Evolutionary conservation across 2,888 invertebrate genomes (phyloP).

Genomic region (Leptinotarsa tumamoca): DNA sequence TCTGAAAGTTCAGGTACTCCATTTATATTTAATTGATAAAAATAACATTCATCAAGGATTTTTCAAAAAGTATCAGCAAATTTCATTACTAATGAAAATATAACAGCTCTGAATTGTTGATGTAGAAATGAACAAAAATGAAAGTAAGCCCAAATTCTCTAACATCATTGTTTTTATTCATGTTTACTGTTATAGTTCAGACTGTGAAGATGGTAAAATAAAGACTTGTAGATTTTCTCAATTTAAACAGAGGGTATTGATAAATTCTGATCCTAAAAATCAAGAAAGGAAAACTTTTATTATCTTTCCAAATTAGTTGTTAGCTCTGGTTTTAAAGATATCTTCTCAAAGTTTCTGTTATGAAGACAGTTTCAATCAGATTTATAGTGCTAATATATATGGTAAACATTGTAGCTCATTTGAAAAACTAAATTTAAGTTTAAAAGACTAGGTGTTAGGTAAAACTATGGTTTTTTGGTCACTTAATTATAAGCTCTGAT

Average conservation of each 20-base stretch:
- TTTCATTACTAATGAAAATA: not conserved
- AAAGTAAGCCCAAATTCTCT: slow-evolving; percentile 65
- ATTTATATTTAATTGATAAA: not conserved
- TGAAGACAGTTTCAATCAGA: not conserved
- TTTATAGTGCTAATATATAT: slow-evolving; percentile 32
- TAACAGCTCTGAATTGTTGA: slow-evolving; percentile 52
- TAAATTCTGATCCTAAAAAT: not conserved
- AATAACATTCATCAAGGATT: no score
- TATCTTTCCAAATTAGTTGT: slow-evolving; percentile 3
- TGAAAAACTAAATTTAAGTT: slow-evolving; percentile 38
- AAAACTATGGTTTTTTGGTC: not conserved
- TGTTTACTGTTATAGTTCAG: slow-evolving; percentile 25
- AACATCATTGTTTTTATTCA: slow-evolving; percentile 49
- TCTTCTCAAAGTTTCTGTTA: slow-evolving; percentile 25
- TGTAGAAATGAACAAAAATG: slow-evolving; percentile 53
- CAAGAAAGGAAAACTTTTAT: slow-evolving; percentile 16
- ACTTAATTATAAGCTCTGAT: slow-evolving; percentile 34
- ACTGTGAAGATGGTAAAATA: slow-evolving; percentile 25
- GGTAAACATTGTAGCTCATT: slow-evolving; percentile 11
- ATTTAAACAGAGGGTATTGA: not conserved
- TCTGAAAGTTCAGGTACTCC: not conserved
- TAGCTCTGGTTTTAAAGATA: slow-evolving; percentile 34
- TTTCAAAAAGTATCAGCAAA: no score
- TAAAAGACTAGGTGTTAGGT: slow-evolving; percentile 32
- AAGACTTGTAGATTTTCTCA: slow-evolving; percentile 1